phyloP scores from a whole-genome alignment of 2,113 vertebrate species.

The Pseudorectes ferrugineus region DNA sequence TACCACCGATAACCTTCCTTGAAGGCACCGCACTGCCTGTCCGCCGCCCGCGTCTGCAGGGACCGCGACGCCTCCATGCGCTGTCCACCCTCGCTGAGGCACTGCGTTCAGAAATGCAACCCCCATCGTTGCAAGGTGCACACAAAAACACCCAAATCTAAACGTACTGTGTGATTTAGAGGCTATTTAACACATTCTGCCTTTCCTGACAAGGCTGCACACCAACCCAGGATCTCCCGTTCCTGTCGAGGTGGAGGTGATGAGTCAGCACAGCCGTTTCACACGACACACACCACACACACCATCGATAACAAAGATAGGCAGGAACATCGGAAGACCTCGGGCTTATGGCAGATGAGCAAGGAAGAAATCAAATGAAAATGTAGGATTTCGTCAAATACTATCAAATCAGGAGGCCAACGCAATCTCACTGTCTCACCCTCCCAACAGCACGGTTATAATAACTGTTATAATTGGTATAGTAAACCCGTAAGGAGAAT shows the following conservation, averaged over 20 bases:
- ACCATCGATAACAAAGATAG: accelerated
- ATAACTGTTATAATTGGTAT: background rate
- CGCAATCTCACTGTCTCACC: accelerated
- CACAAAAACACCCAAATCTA: background rate
- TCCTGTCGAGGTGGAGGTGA: accelerated
- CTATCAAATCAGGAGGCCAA: background rate
- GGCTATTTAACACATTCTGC: background rate
- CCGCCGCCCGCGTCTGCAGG: accelerated
- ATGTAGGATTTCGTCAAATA: background rate
- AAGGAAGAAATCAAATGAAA: background rate
- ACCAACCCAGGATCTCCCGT: background rate
- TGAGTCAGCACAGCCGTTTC: background rate
- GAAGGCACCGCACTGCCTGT: accelerated
- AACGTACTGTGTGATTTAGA: accelerated
- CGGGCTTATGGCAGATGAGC: background rate
- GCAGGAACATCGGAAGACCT: accelerated
- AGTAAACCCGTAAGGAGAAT: background rate
- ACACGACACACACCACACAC: background rate
- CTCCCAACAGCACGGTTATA: background rate
- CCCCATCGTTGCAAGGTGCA: background rate
- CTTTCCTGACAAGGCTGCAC: background rate
- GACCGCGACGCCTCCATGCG: accelerated
- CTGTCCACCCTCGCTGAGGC: too few species aligned
- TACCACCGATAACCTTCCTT: accelerated
- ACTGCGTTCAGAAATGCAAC: accelerated